phyloP scores from a whole-genome alignment of 2,888 invertebrate species.

The Trissonchulus sp. region DNA sequence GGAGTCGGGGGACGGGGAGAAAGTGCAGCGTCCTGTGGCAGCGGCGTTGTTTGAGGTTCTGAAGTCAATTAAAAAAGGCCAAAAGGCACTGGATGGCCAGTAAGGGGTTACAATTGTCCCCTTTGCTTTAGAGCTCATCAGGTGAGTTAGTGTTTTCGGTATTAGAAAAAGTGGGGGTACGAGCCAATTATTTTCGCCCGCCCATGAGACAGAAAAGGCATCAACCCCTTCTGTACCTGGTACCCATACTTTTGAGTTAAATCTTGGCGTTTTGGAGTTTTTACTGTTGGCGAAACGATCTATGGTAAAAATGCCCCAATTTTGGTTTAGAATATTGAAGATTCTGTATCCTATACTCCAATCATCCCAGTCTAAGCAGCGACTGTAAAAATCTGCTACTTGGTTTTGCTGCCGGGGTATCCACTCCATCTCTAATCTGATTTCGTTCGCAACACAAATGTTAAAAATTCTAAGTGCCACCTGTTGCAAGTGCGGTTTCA shows the following conservation, averaged over 20 bases:
- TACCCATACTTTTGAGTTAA: conserved; percentile 13
- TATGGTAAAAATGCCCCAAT: neutral
- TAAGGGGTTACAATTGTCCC: neutral
- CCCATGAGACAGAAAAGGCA: conserved; percentile 2
- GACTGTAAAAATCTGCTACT: neutral
- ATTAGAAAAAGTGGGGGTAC: neutral
- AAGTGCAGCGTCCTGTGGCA: neutral
- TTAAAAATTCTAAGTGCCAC: neutral
- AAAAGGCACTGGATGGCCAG: conserved; percentile 4
- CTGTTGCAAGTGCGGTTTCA: conserved; percentile 2
- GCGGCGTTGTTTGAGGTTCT: neutral
- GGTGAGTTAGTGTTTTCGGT: neutral
- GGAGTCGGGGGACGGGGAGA: neutral
- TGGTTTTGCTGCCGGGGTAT: neutral
- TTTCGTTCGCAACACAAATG: neutral
- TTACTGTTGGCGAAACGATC: neutral
- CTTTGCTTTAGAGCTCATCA: neutral
- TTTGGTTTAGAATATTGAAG: neutral
- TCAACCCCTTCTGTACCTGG: conserved; percentile 5
- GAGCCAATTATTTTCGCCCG: neutral
- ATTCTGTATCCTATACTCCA: neutral
- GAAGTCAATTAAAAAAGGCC: neutral
- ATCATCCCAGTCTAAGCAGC: conserved; percentile 4
- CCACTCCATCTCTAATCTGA: conserved; percentile 10
- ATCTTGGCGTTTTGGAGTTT: neutral